Percentiles rank a stretch among this genome's conserved stretches.
phyloP scores from a whole-genome alignment of 2,888 invertebrate species.

The Agrenia bidenticulata region DNA sequence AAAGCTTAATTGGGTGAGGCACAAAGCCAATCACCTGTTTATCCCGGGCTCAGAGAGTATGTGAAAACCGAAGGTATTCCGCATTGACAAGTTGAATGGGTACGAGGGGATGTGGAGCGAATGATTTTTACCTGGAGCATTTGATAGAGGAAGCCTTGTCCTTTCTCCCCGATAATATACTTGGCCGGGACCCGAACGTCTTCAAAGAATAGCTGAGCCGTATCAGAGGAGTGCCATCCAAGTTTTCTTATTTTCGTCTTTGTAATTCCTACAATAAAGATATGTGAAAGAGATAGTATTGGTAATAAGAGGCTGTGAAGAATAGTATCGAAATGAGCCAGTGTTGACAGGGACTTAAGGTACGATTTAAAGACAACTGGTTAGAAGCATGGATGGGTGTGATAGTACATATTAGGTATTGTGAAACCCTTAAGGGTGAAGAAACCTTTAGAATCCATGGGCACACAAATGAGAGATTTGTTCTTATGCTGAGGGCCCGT shows the following conservation, averaged over 20 bases:
- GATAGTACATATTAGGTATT: neutral
- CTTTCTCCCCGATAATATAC: conserved; percentile 61
- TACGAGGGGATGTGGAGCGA: no score
- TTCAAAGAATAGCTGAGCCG: conserved; percentile 62
- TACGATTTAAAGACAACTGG: neutral
- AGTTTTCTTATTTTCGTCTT: conserved; percentile 59
- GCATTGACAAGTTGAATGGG: no score
- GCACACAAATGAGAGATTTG: conserved; percentile 62
- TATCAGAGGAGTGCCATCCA: conserved; percentile 61
- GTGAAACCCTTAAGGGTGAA: no score
- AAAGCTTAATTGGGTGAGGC: no score
- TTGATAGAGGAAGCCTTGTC: conserved; percentile 61
- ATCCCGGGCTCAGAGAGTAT: no score
- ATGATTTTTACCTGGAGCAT: conserved; percentile 56
- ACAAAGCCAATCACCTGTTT: no score
- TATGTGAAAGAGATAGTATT: no score
- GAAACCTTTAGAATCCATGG: conserved; percentile 58
- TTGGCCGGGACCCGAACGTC: conserved; percentile 60
- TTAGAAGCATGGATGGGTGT: neutral
- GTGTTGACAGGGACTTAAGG: no score
- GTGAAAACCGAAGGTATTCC: no score
- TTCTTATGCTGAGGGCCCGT: conserved; percentile 57
- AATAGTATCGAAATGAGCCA: no score
- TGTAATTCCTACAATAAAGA: conserved; percentile 30
- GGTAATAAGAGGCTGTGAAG: no score